Evolutionary conservation across 1,140 invertebrate genomes (phyloP).

Genomic region (Cyclargus thomasi): DNA sequence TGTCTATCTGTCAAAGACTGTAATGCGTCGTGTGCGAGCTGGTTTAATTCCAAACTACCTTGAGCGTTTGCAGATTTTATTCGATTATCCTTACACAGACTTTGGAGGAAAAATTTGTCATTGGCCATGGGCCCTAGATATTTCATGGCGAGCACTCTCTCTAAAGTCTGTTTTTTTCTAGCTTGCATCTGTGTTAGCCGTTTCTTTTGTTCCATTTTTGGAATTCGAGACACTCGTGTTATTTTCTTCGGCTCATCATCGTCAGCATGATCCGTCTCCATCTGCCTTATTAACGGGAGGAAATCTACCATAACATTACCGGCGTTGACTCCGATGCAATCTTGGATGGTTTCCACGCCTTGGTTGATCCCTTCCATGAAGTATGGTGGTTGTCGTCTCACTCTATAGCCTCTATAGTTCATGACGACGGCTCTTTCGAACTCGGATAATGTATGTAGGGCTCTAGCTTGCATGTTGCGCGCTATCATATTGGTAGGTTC

Average conservation of each 20-base stretch:
- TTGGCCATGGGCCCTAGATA: slow-evolving; percentile 75
- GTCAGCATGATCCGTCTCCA: slow-evolving; percentile 46
- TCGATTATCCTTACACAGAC: slow-evolving; percentile 59
- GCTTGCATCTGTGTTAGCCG: slow-evolving; percentile 66
- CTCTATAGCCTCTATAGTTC: slow-evolving; percentile 62
- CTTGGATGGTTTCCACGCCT: slow-evolving; percentile 65
- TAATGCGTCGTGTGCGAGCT: slow-evolving; percentile 60
- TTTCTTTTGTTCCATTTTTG: slow-evolving; percentile 47
- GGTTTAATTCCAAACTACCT: slow-evolving; percentile 61
- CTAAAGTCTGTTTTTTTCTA: slow-evolving; percentile 63
- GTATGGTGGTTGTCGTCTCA: slow-evolving; percentile 72
- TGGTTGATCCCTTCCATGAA: slow-evolving; percentile 74
- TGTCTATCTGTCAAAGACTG: slow-evolving; percentile 68
- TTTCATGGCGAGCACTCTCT: slow-evolving; percentile 72
- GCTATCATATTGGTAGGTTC: slow-evolving; percentile 68
- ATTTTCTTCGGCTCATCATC: slow-evolving; percentile 45
- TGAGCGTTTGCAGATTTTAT: slow-evolving; percentile 66
- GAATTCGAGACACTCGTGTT: slow-evolving; percentile 54
- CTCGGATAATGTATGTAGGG: slow-evolving; percentile 75
- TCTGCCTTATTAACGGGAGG: slow-evolving; percentile 57
- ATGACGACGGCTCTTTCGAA: slow-evolving; percentile 75
- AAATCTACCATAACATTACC: slow-evolving; percentile 65
- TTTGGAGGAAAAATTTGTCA: slow-evolving; percentile 74
- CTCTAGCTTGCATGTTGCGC: slow-evolving; percentile 71
- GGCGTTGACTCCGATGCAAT: slow-evolving; percentile 61